A percentile compares a stretch with the other conserved stretches of the same genome.
These are phyloP conservation scores for Dryadula phaetusa DNA, from an alignment of 2,888 invertebrate species.

Conservation along the genomic window DNA sequence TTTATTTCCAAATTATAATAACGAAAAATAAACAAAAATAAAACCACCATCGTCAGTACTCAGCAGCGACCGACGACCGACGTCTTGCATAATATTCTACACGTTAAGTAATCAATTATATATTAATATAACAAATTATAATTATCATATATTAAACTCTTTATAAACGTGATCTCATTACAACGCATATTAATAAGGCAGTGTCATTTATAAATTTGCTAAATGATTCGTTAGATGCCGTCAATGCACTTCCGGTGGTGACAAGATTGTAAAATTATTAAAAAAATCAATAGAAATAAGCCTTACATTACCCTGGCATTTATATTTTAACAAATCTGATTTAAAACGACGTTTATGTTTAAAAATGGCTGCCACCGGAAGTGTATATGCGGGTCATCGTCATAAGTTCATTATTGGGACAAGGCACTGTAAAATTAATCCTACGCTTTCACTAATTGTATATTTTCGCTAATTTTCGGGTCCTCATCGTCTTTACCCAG, in stretches of 20 bases:
- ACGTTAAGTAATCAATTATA: not conserved
- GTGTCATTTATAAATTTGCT: conserved; percentile 40
- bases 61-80: not conserved
- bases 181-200: conserved; percentile 33
- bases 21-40: conserved; percentile 22
- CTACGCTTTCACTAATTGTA: conserved; percentile 41
- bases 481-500: conserved; percentile 33
- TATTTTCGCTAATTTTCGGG: conserved; percentile 39
- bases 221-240: conserved; percentile 32
- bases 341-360: not conserved
- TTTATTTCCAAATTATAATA: conserved; percentile 16
- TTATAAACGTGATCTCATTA: conserved; percentile 12
- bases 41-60: not conserved
- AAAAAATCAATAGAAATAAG: conserved; percentile 6
- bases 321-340: not conserved
- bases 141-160: conserved; percentile 14
- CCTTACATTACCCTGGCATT: not conserved
- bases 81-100: not conserved
- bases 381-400: not conserved
- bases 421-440: conserved; percentile 48
- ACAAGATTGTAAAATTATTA: not conserved
- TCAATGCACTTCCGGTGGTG: conserved; percentile 1
- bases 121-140: conserved; percentile 12
- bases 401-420: conserved; percentile 36
- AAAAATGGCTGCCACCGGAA: conserved; percentile 7